phyloP scores from a whole-genome alignment of 2,797 vertebrate genomes.

The Apogon talboti region DNA sequence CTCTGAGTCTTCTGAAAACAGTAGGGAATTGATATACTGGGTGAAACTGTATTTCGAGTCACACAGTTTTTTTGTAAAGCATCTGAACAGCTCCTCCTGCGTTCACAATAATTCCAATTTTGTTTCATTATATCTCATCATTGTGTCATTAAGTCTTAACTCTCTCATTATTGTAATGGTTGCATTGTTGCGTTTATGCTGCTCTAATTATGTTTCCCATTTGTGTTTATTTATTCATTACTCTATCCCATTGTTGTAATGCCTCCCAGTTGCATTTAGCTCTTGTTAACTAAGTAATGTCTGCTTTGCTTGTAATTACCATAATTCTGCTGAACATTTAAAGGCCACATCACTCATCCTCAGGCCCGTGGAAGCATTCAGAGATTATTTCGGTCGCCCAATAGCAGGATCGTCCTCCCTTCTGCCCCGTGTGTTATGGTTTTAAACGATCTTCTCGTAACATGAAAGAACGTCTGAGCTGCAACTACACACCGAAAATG shows the following conservation, averaged over 20 bases:
- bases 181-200: background rate
- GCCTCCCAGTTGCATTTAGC: conserved; percentile 6
- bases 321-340: background rate
- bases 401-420: no score
- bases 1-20: no score
- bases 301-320: background rate
- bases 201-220: conserved; percentile 2
- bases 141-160: background rate
- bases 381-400: no score
- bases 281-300: conserved; percentile 8
- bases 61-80: no score
- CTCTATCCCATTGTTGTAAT: conserved; percentile 1
- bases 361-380: no score
- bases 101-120: background rate
- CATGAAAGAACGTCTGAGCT: no score
- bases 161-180: background rate
- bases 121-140: background rate
- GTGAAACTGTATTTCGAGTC: no score
- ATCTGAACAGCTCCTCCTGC: background rate
- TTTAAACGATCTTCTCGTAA: no score
- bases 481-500: no score
- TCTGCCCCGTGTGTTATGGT: no score
- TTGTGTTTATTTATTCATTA: conserved; percentile 13
- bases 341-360: background rate
- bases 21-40: no score